A percentile compares a stretch with the other conserved stretches of the same genome.
Conservation (phyloP, 2,888 invertebrate species). For the Balanococcus diminutus region DNA sequence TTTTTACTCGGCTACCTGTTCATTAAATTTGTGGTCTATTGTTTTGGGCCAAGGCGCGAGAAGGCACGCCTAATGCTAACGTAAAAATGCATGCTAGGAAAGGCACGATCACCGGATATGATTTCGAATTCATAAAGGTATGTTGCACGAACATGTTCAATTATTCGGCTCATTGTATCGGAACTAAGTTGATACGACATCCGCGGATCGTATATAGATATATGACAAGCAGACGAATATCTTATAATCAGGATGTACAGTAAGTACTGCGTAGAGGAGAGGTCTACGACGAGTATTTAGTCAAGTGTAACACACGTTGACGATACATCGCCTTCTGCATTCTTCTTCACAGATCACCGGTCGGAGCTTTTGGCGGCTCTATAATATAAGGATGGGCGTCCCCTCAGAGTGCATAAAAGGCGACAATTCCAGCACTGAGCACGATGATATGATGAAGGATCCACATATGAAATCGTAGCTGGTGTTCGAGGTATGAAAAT, state of each 20-base stretch:
- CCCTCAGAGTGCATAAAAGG: too few species aligned
- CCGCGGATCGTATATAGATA: conserved; percentile 2
- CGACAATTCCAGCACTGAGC: neutral
- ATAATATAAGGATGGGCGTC: neutral
- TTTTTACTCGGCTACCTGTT: conserved; percentile 12
- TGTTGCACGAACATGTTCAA: neutral
- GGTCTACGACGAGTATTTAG: neutral
- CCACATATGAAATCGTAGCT: neutral
- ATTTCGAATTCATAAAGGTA: conserved; percentile 10
- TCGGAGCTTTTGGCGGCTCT: neutral
- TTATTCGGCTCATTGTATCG: conserved; percentile 19
- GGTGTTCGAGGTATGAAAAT: neutral
- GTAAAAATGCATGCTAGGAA: neutral
- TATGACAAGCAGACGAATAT: neutral
- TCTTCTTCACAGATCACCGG: conserved; percentile 26
- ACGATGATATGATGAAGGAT: too few species aligned
- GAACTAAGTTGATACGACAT: conserved; percentile 13
- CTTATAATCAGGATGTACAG: neutral
- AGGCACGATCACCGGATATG: conserved; percentile 24
- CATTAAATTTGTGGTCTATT: conserved; percentile 30
- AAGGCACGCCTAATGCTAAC: conserved; percentile 31
- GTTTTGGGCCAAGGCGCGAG: neutral
- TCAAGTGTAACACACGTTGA: conserved; percentile 37
- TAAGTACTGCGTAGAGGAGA: neutral
- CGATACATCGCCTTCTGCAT: conserved; percentile 8